phyloP scores from a whole-genome alignment of 2,113 vertebrate species.

The Galeopterus variegatus region DNA sequence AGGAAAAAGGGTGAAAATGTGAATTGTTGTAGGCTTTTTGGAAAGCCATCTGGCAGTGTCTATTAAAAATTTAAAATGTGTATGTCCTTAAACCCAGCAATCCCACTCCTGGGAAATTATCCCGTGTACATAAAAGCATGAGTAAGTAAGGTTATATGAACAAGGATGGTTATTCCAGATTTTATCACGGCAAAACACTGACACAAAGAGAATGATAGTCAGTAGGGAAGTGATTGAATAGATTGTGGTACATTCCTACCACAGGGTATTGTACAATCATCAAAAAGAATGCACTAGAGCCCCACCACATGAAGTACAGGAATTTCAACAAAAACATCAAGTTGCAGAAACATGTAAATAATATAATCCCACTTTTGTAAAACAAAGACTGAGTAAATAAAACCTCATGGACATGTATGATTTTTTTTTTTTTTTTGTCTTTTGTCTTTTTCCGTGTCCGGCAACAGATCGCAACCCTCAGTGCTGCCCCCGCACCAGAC shows the following conservation, averaged over 20 bases:
- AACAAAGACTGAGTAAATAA: neutral
- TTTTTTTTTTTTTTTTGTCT: no score
- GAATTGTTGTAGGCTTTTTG: constrained; percentile 22
- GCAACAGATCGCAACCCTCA: no score
- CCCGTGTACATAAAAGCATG: constrained; percentile 50
- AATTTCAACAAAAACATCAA: neutral
- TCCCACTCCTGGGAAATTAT: constrained; percentile 62
- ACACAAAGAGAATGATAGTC: constrained; percentile 1
- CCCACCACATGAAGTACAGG: neutral
- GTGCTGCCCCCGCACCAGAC: no score
- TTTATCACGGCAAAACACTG: neutral
- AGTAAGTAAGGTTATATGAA: neutral
- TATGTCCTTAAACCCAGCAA: neutral
- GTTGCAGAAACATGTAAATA: neutral
- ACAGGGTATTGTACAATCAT: neutral
- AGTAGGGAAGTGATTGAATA: neutral
- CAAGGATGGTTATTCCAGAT: constrained; percentile 11
- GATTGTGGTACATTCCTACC: neutral
- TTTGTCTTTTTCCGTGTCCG: no score
- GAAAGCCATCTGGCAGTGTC: constrained; percentile 48
- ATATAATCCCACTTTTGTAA: neutral
- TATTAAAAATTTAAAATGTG: constrained; percentile 69
- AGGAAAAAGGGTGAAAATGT: neutral
- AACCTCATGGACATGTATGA: neutral
- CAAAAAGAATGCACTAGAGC: neutral